These are phyloP conservation scores for Herpetotheres cachinnans DNA, from an alignment of 2,113 vertebrate species.

Conservation along the genomic window DNA sequence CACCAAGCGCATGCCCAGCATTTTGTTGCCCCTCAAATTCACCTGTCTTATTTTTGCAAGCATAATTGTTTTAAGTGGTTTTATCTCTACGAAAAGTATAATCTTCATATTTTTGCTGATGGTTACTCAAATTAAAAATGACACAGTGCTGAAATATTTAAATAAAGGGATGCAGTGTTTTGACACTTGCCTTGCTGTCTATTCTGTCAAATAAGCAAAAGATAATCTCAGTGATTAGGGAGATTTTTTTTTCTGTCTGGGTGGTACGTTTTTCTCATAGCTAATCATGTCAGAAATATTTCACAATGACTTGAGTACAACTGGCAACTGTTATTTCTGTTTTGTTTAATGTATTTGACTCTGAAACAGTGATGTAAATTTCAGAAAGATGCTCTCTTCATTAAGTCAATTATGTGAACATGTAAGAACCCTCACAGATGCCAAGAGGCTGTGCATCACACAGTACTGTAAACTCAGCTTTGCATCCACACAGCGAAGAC, in stretches of 20 bases:
- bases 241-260: background rate
- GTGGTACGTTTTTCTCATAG: background rate
- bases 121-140: background rate
- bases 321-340: background rate
- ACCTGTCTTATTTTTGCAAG: background rate
- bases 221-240: background rate
- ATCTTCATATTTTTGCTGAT: background rate
- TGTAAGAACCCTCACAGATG: background rate
- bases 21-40: background rate
- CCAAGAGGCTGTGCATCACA: background rate
- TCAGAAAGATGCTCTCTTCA: background rate
- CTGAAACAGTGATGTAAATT: background rate
- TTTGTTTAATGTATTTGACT: background rate
- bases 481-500: background rate
- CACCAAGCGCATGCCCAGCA: background rate
- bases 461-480: background rate
- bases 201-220: background rate
- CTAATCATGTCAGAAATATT: background rate
- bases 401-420: background rate
- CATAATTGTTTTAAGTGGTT: background rate
- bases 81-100: background rate
- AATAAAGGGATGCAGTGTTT: background rate
- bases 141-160: background rate
- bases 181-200: background rate
- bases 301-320: background rate